These are phyloP conservation scores for Archips xylosteana DNA, from an alignment of 2,888 invertebrate species.

Conservation along the genomic window DNA sequence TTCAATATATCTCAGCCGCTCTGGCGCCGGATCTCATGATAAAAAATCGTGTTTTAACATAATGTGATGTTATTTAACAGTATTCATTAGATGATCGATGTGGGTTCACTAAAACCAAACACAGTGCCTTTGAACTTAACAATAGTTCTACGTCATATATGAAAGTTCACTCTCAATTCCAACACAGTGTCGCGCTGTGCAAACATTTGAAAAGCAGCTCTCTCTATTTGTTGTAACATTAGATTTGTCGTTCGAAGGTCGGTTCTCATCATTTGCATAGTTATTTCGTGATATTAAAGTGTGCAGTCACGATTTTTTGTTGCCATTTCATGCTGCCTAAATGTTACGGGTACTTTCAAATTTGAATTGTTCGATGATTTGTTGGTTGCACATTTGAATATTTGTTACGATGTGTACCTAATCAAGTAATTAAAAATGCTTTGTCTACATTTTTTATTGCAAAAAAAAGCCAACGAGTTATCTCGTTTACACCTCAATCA, in stretches of 20 bases:
- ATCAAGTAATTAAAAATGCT: background rate
- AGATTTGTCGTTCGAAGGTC: slow-evolving; percentile 66
- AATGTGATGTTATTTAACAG: slow-evolving; percentile 63
- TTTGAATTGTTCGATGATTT: slow-evolving; percentile 35
- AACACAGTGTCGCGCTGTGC: slow-evolving; percentile 45
- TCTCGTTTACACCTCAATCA: background rate
- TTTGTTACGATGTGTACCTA: slow-evolving; percentile 5
- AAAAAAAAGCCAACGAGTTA: background rate
- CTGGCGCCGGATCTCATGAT: slow-evolving; percentile 56
- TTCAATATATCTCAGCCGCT: slow-evolving; percentile 53
- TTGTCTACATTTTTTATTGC: background rate
- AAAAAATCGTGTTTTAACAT: slow-evolving; percentile 63
- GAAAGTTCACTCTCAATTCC: background rate
- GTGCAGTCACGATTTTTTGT: slow-evolving; percentile 66
- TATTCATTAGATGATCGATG: slow-evolving; percentile 58
- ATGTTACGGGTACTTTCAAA: slow-evolving; percentile 45
- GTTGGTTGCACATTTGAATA: slow-evolving; percentile 20
- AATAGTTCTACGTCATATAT: slow-evolving; percentile 8
- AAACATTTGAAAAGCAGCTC: slow-evolving; percentile 46
- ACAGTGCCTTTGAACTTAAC: slow-evolving; percentile 41
- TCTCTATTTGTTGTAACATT: slow-evolving; percentile 43
- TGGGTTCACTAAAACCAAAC: slow-evolving; percentile 45
- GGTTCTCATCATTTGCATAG: slow-evolving; percentile 72
- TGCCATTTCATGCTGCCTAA: slow-evolving; percentile 55
- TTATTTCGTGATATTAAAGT: slow-evolving; percentile 62